Base-by-base conservation (phyloP, 92 coral and sea anemone species). In the Pocillopora grandis region DNA sequence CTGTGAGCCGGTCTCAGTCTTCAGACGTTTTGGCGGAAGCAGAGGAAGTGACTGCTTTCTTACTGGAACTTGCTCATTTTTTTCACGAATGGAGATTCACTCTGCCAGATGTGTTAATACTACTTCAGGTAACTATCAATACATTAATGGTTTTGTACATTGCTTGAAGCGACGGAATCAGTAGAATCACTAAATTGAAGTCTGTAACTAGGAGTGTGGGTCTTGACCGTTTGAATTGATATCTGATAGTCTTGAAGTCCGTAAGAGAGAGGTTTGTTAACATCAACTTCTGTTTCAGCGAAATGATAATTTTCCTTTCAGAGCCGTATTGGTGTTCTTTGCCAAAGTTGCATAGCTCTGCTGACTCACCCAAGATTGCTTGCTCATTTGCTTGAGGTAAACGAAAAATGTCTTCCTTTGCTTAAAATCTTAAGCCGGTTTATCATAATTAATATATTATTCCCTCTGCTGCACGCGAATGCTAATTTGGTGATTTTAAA, bases 371-470 rank as follows among this genome's bases (percentile, higher is more conserved):
- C 98, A 59, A 94, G 99, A 80, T 86, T 97, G 69, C 91, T 97
- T 84, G 99, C 99, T 74, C 95, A 97, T 86, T 84, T 97, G 58
- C 90, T 97, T 2, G 99, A 97, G 94, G 99, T 97, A 85, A 72
- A 92, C 21, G 77, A 1, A 16, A 27, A 79, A 27, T 62, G 13
- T 31, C 5, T 31, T 42, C 9, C 48, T 57, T 16, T 75, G 27
- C 17, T 14, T 19, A 15, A 3, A 3, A 42, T 42, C 52, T 42
- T 42, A 3, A 42, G 52, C 52, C 8, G 52, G 52, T 42, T 42
- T 42, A 7, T 42, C 52, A 42, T 42, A 42, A 3, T 42, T 3
- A 42, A 42, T 42, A 42, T 42, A 7, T 42, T 42, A 7, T 42
- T 42, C 52, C 52, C 52, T 42, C 52, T 42, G 52, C 52, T 42